phyloP scores from a whole-genome alignment of 2,888 invertebrate species.

The Ophion costatus region DNA sequence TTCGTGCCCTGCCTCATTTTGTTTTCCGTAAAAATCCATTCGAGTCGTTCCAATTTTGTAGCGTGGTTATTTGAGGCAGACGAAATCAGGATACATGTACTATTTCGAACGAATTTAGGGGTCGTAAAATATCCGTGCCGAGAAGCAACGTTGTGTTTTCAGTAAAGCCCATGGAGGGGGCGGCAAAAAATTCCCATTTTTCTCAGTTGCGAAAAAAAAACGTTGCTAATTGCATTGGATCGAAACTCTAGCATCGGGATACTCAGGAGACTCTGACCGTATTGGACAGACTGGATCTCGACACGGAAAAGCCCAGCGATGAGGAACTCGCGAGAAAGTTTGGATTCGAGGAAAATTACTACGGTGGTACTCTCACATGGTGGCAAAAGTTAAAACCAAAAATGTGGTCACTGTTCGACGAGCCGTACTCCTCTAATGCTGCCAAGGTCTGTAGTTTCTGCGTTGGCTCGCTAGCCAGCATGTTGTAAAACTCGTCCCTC shows the following conservation, averaged over 20 bases:
- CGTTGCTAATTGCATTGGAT: slow-evolving; percentile 35
- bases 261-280: slow-evolving; percentile 99
- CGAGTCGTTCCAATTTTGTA: slow-evolving; percentile 18
- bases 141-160: not conserved
- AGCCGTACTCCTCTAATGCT: slow-evolving; percentile 98
- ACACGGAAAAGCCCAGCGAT: slow-evolving; percentile 98
- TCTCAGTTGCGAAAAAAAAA: slow-evolving; percentile 14
- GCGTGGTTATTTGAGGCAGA: not conserved
- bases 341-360: slow-evolving; percentile 97
- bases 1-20: not conserved
- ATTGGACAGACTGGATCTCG: slow-evolving; percentile 97
- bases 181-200: not conserved
- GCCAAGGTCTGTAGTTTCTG: slow-evolving; percentile 91
- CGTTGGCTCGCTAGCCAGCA: not conserved
- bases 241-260: slow-evolving; percentile 92
- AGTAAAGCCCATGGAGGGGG: not conserved
- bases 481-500: not conserved
- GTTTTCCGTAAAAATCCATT: slow-evolving; percentile 16
- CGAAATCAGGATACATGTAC: not conserved
- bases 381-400: slow-evolving; percentile 99
- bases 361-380: slow-evolving; percentile 95
- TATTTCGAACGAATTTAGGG: not conserved
- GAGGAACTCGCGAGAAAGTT: slow-evolving; percentile 99
- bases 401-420: slow-evolving; percentile 99
- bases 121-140: not conserved